Base-by-base conservation (phyloP, 2,113 vertebrate genomes). In the Sturnira hondurensis region DNA sequence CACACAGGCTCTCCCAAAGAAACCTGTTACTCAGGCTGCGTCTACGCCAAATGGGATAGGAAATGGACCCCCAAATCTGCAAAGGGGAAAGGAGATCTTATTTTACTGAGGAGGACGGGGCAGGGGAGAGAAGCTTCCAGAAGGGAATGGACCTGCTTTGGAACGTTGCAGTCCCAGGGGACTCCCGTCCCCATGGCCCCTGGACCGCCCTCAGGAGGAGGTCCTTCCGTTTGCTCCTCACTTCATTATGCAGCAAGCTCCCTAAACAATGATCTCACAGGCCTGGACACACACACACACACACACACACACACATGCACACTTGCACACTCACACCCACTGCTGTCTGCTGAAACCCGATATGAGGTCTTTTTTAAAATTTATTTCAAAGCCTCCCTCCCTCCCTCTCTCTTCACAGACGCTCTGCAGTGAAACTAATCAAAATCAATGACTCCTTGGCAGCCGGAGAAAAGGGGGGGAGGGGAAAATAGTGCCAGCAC, bases 241-340 rank as follows among this genome's bases (percentile, higher is more conserved):
- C 95, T 84, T 96, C 93, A 92, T 97, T 97, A 94, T 91, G 97
- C 86, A 86, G 96, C 19, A 12, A 94, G 94, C 17, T 15, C 68
- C 43, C 36, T 65, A 98, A 97, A 96, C 94, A 43, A 97, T 98
- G 98, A 98, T 98, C 98, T 98, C 98, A 98, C 98, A 97, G 31
- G 61, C 94, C 10, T 3, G 83, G 70, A 7, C 70, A 24, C 31
- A 24, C 24, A 50, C 52, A 31, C 68, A 26, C 93, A 33, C 73
- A 16, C 73, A 54, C 81, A 80, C 94, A 80, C 81, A 28, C 91
- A 38, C 95, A 74, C n/a, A n/a, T n/a, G n/a, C n/a, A n/a, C n/a
- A n/a, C n/a, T n/a, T n/a, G n/a, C 89, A 43, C 68, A 73, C 89
- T 31, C 68, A 38, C 85, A 63, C 70, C 47, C 87, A 5, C 78